Evolutionary conservation across 2,797 vertebrate genomes (phyloP).

Genomic region (Mionectes olivaceus): DNA sequence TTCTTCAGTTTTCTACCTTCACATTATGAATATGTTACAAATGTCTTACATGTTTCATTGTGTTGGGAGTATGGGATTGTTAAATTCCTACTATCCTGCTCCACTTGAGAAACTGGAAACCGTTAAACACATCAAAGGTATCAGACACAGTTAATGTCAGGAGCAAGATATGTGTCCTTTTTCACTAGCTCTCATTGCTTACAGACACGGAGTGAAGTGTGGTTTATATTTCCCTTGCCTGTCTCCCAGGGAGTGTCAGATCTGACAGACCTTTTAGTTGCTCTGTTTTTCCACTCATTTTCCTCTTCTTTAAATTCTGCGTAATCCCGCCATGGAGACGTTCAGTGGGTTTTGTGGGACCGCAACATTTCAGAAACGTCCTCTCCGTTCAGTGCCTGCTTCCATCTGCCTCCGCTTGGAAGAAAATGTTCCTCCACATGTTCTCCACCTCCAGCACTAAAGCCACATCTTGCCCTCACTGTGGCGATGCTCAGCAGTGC

Average conservation of each 20-base stretch:
- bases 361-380: neutral
- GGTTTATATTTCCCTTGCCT: slow-evolving; percentile 18
- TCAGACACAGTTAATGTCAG: neutral
- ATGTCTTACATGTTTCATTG: neutral
- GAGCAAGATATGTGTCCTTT: slow-evolving; percentile 2
- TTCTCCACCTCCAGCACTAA: neutral
- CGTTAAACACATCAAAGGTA: neutral
- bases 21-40: neutral
- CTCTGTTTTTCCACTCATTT: neutral
- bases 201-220: neutral
- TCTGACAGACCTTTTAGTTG: neutral
- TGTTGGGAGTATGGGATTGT: neutral
- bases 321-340: neutral
- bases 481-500: rapidly evolving
- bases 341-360: neutral
- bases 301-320: neutral
- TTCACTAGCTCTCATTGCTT: neutral
- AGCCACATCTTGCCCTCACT: neutral
- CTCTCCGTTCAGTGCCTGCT: rapidly evolving
- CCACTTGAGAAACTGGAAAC: neutral
- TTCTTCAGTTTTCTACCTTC: neutral
- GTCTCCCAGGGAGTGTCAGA: neutral
- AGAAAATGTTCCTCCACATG: neutral
- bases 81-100: neutral
- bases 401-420: neutral